Evolutionary conservation across 2,113 vertebrate genomes (phyloP), one percentile per base, ranked within the genome.

Genomic region (Brienomyrus brachyistius): DNA sequence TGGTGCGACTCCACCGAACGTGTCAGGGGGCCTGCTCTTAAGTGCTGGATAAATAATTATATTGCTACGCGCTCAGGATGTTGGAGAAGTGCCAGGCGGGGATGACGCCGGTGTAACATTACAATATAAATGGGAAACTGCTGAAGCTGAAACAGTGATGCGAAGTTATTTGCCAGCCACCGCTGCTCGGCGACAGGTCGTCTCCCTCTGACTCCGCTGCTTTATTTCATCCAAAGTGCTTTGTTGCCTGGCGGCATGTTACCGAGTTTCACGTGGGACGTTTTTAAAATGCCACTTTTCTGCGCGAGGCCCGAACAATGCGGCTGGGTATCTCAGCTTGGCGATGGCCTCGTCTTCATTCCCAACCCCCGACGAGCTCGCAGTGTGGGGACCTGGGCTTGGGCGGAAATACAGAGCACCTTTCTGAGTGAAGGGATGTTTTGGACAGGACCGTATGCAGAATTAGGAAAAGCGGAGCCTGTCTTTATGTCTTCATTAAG

Each of bases 51-150:
- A 95, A 95, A 95, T 96, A 95, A 95, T 95, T 94, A 94, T 95
- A 96, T 94, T 95, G 94, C 93, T 93, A 90, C 94, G 94, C 94
- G 93, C 90, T 92, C 94, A 94, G 89, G 91, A 94, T 93, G 92
- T 93, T 93, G 93, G 94, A 95, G 95, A 94, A 94, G 94, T 94
- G 94, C 94, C 95, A 95, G 94, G 94, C 95, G 95, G 94, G 94
- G 94, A 94, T 94, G 93, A 93, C 93, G 91, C 86, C 88, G 93
- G 93, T 95, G 95, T 95, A 95, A 94, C 94, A 95, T 95, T 95
- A 96, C 95, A 95, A 96, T 95, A 95, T 95, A 96, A 95, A 95
- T 95, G 94, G 95, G 95, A 95, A 95, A 94, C 94, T 93, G 94
- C 93, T 95, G 93, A 92, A 95, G 94, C 94, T 94, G 95, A 95